Conservation (phyloP, 2,888 invertebrate species). For the Cybosia mesomella region DNA sequence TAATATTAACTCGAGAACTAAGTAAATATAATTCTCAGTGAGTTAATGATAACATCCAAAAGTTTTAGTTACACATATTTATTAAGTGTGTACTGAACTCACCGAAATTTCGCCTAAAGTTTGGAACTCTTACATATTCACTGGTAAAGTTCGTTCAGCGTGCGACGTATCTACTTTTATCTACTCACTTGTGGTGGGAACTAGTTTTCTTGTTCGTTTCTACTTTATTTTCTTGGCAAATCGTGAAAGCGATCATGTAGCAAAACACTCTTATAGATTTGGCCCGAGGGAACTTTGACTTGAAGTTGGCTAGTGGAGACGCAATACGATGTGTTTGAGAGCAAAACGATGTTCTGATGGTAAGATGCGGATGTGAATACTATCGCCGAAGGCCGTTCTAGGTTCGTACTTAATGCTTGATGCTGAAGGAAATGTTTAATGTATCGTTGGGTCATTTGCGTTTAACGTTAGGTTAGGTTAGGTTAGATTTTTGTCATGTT, state of each 20-base stretch:
- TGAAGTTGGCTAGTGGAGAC: slow-evolving; percentile 66
- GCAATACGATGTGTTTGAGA: slow-evolving; percentile 78
- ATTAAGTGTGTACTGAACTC: slow-evolving; percentile 43
- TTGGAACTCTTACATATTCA: slow-evolving; percentile 69
- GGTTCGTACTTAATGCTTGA: slow-evolving; percentile 45
- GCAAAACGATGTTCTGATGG: slow-evolving; percentile 82
- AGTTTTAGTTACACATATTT: slow-evolving; percentile 7
- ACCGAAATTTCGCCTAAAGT: slow-evolving; percentile 33
- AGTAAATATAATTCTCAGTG: neutral
- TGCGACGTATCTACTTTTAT: slow-evolving; percentile 68
- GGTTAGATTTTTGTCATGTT: no score
- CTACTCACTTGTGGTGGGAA: slow-evolving; percentile 73
- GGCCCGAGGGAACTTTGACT: slow-evolving; percentile 84
- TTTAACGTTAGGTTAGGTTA: slow-evolving; percentile 5
- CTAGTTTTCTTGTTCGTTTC: slow-evolving; percentile 73
- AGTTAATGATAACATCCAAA: neutral
- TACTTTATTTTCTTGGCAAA: slow-evolving; percentile 84
- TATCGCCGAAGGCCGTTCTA: slow-evolving; percentile 65
- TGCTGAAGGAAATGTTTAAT: slow-evolving; percentile 44
- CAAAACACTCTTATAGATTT: slow-evolving; percentile 85
- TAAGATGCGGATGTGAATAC: slow-evolving; percentile 73
- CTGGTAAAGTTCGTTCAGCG: slow-evolving; percentile 60
- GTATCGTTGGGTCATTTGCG: slow-evolving; percentile 31
- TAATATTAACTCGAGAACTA: neutral
- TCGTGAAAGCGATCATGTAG: slow-evolving; percentile 85